Percentiles rank a stretch among this genome's conserved stretches.
Conservation (phyloP, 2,113 vertebrate species). For the Myotis lucifugus region DNA sequence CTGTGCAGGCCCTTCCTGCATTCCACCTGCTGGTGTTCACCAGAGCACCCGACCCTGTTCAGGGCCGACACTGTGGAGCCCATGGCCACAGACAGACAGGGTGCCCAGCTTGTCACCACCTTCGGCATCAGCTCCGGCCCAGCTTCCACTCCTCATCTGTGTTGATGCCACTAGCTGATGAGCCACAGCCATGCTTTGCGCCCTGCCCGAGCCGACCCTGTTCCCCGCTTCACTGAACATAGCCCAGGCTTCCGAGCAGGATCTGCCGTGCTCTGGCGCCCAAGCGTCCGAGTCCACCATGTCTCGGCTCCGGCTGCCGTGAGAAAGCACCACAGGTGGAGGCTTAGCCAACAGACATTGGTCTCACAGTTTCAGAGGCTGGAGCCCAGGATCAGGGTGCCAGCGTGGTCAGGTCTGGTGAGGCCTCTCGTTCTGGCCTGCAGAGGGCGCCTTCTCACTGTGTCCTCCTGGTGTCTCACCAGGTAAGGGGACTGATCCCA, state of each 20-base stretch:
- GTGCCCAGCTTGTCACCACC: not conserved
- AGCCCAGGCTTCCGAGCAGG: not conserved
- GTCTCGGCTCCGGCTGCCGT: rapidly evolving
- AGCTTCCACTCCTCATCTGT: not conserved
- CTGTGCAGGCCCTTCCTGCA: rapidly evolving
- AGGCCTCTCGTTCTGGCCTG: not conserved
- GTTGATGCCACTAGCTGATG: too few relatives aligned
- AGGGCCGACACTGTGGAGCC: not conserved
- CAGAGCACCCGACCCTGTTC: too few relatives aligned
- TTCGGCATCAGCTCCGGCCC: not conserved
- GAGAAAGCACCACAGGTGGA: too few relatives aligned
- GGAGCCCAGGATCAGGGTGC: not conserved
- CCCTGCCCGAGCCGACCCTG: too few relatives aligned
- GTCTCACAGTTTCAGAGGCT: not conserved
- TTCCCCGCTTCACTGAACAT: rapidly evolving
- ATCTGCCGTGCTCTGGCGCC: not conserved
- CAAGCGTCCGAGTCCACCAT: rapidly evolving
- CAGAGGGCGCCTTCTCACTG: not conserved
- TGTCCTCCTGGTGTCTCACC: not conserved
- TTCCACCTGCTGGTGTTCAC: not conserved
- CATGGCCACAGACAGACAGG: not conserved
- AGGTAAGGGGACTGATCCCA: not conserved
- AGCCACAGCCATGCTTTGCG: not conserved
- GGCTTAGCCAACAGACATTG: rapidly evolving
- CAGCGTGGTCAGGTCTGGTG: not conserved